These are phyloP conservation scores for Hydrophis major DNA, from an alignment of 2,797 vertebrate genomes.

Conservation along the genomic window DNA sequence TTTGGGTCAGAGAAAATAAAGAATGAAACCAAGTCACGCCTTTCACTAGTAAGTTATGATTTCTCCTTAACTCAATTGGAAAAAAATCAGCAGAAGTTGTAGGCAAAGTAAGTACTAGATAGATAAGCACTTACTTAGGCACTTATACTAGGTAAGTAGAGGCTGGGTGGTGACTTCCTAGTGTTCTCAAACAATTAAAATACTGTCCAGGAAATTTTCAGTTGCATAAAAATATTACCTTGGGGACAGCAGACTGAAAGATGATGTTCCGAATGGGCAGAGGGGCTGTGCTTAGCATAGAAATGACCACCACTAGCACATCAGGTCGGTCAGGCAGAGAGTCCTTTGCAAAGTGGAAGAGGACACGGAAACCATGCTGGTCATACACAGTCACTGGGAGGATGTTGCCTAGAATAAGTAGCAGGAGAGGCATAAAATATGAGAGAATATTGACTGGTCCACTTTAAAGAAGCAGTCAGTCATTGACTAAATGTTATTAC, in stretches of 20 bases:
- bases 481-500: not conserved
- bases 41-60: not conserved
- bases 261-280: slow-evolving; percentile 88
- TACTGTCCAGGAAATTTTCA: not conserved
- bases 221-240: slow-evolving; percentile 71
- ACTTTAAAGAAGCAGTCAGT: not conserved
- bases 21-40: not conserved
- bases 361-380: slow-evolving; percentile 89
- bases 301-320: slow-evolving; percentile 94
- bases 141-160: not conserved
- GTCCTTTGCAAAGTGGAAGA: slow-evolving; percentile 92
- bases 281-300: slow-evolving; percentile 94
- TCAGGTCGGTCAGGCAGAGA: slow-evolving; percentile 84
- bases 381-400: slow-evolving; percentile 94
- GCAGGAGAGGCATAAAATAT: not conserved
- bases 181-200: not conserved
- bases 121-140: not conserved
- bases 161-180: not conserved
- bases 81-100: no score
- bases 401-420: slow-evolving; percentile 81
- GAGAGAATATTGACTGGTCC: not conserved
- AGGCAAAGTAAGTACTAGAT: not conserved
- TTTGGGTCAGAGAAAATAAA: not conserved
- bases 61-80: not conserved
- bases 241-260: slow-evolving; percentile 96